phyloP scores from a whole-genome alignment of 2,797 vertebrate species.

The Crocodylus rhombifer region DNA sequence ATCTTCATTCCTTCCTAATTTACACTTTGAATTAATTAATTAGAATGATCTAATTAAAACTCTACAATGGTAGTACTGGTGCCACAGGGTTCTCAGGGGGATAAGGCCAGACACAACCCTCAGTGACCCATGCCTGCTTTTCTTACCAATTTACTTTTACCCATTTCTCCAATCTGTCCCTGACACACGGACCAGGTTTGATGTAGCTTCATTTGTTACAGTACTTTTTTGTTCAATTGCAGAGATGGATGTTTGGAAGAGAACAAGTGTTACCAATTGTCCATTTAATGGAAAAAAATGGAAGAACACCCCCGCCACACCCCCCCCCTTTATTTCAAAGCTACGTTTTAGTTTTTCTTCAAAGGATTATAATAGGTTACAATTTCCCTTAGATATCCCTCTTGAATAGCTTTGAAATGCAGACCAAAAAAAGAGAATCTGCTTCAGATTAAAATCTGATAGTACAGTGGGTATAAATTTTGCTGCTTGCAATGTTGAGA shows the following conservation, averaged over 20 bases:
- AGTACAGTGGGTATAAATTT: neutral
- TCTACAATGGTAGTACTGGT: slow-evolving; percentile 59
- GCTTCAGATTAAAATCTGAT: neutral
- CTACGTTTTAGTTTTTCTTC: neutral
- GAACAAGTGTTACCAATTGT: neutral
- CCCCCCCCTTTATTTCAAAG: neutral
- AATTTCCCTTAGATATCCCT: neutral
- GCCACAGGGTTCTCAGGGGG: slow-evolving; percentile 43
- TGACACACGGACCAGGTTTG: neutral
- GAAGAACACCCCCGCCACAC: neutral
- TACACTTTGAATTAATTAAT: slow-evolving; percentile 81
- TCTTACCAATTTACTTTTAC: slow-evolving; percentile 30
- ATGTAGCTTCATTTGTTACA: neutral
- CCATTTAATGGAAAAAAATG: neutral
- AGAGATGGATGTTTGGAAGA: neutral
- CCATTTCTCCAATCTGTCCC: slow-evolving; percentile 20
- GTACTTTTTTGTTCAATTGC: neutral
- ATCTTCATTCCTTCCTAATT: slow-evolving; percentile 83
- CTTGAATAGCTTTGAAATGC: neutral
- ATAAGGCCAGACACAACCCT: slow-evolving; percentile 1
- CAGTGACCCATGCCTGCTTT: slow-evolving; percentile 68
- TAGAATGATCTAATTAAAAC: slow-evolving; percentile 82
- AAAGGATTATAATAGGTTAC: neutral
- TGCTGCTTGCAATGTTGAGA: neutral
- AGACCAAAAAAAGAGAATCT: neutral